Evolutionary conservation across 1,140 invertebrate genomes (phyloP).

Genomic region (Drosophila mayri): DNA sequence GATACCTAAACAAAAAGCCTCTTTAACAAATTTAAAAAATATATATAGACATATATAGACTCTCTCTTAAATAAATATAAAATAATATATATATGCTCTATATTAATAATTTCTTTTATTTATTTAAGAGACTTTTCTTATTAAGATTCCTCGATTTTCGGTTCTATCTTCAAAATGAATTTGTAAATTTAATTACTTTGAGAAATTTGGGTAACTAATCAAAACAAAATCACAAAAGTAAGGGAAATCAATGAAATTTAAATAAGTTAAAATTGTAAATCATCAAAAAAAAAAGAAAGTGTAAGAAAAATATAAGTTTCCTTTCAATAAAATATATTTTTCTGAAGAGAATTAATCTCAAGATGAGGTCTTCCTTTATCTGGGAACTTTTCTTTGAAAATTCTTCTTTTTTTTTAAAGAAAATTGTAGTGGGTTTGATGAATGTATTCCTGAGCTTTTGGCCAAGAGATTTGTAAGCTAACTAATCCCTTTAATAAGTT

Average conservation of each 20-base stretch:
- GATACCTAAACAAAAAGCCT: too few relatives aligned
- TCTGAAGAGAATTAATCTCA: not conserved
- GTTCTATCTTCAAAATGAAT: too few relatives aligned
- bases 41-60: too few relatives aligned
- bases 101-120: too few relatives aligned
- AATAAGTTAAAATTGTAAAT: not conserved
- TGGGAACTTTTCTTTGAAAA: not conserved
- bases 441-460: conserved; percentile 1
- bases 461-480: conserved; percentile 15
- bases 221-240: not conserved
- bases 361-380: not conserved
- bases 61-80: too few relatives aligned
- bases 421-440: too few relatives aligned
- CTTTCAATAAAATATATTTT: not conserved
- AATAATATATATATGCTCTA: too few relatives aligned
- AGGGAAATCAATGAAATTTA: not conserved
- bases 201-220: not conserved
- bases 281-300: not conserved
- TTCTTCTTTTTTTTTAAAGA: not conserved
- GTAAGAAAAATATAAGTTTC: not conserved
- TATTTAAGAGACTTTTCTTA: too few relatives aligned
- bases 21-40: too few relatives aligned
- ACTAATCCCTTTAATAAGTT: conserved; percentile 32
- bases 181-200: not conserved
- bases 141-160: too few relatives aligned